Percentiles rank a stretch among this genome's conserved stretches.
Conservation (phyloP, 2,888 invertebrate genomes). For the Apeira syringaria region DNA sequence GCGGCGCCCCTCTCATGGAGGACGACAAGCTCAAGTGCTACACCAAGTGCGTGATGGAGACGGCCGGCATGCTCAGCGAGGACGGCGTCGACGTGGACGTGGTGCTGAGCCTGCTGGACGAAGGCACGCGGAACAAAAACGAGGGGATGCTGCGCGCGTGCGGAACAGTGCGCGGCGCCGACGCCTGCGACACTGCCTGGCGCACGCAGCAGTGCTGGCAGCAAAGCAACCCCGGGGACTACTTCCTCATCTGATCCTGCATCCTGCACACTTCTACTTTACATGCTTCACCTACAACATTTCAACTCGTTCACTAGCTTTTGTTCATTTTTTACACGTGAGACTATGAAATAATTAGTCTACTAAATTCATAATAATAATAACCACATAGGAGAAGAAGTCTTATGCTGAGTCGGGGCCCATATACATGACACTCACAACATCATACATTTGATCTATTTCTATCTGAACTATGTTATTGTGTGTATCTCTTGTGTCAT, state of each 20-base stretch:
- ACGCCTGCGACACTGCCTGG: conserved; percentile 70
- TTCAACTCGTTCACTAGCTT: too few relatives aligned
- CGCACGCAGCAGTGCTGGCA: conserved; percentile 74
- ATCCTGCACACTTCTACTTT: too few relatives aligned
- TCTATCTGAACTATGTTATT: too few relatives aligned
- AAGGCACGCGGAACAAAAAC: conserved; percentile 47
- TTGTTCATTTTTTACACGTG: too few relatives aligned
- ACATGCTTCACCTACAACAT: too few relatives aligned
- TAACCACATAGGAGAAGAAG: too few relatives aligned
- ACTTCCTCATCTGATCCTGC: conserved; percentile 66
- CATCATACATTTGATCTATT: too few relatives aligned
- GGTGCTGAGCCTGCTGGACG: conserved; percentile 62
- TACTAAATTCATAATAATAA: too few relatives aligned
- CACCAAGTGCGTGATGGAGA: conserved; percentile 74
- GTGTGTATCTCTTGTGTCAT: too few relatives aligned
- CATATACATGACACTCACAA: too few relatives aligned
- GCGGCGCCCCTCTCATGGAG: conserved; percentile 54
- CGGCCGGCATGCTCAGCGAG: conserved; percentile 67
- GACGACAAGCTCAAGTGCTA: conserved; percentile 68
- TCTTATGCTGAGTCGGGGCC: too few relatives aligned
- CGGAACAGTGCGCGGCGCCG: conserved; percentile 60
- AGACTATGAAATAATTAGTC: too few relatives aligned
- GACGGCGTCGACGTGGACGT: conserved; percentile 67
- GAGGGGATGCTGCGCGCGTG: conserved; percentile 50
- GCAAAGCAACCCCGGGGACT: conserved; percentile 54